phyloP scores from a whole-genome alignment of 2,888 invertebrate species.

The Mimachlamys varia region DNA sequence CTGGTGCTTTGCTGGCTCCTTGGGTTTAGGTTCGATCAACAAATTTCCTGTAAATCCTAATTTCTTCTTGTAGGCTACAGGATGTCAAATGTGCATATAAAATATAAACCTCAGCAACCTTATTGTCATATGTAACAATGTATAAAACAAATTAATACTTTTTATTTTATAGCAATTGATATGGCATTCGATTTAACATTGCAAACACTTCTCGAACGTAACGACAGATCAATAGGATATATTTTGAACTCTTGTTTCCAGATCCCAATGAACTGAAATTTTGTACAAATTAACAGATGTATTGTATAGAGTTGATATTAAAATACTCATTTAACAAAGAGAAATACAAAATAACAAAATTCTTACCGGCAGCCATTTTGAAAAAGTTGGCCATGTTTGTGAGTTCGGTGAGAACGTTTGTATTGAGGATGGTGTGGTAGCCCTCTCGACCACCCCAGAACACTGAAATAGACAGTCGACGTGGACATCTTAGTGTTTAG shows the following conservation, averaged over 20 bases:
- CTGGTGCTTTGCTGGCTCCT: constrained; percentile 83
- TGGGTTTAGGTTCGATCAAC: constrained; percentile 83
- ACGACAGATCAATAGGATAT: no score
- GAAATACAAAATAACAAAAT: background rate
- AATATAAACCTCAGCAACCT: no score
- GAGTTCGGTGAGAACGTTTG: constrained; percentile 85
- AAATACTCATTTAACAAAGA: no score
- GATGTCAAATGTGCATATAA: background rate
- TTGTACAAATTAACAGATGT: background rate
- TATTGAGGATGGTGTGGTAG: constrained; percentile 85
- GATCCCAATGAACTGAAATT: background rate
- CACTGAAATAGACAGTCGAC: constrained; percentile 69
- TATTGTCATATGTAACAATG: background rate
- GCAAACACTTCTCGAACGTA: no score
- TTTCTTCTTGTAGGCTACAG: constrained; percentile 85
- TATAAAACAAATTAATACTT: background rate
- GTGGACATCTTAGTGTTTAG: no score
- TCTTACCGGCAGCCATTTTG: constrained; percentile 84
- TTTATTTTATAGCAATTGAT: background rate
- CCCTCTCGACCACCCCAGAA: constrained; percentile 86
- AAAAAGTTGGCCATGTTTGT: constrained; percentile 86
- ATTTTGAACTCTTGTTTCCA: no score
- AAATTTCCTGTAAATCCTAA: constrained; percentile 86
- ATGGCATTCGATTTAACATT: background rate
- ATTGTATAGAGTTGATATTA: no score